Conservation (phyloP, 2,113 vertebrate genomes). For the Puntigrus tetrazona region DNA sequence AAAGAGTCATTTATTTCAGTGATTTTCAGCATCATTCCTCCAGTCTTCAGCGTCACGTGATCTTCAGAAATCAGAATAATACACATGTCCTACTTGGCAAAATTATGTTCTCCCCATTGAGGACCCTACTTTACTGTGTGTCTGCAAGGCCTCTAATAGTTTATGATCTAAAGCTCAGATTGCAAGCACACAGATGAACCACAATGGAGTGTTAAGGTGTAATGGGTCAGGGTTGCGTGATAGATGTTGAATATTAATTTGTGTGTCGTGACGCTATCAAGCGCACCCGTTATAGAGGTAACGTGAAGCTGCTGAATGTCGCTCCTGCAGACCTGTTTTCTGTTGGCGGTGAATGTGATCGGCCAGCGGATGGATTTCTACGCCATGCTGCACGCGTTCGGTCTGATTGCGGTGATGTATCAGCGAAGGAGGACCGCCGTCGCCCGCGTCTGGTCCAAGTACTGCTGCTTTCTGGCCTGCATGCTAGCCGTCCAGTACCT, state of each 20-base stretch:
- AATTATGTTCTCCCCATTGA: background rate
- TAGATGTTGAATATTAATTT: background rate
- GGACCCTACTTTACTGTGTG: background rate
- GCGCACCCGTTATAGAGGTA: background rate
- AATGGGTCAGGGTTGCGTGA: background rate
- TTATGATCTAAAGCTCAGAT: background rate
- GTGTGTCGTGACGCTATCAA: background rate
- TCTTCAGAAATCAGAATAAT: background rate
- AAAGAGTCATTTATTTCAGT: background rate
- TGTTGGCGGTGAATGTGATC: conserved; percentile 92
- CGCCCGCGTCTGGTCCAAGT: conserved; percentile 95
- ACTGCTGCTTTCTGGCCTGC: conserved; percentile 93
- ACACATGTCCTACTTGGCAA: background rate
- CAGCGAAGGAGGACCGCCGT: conserved; percentile 93
- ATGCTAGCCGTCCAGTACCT: conserved; percentile 94
- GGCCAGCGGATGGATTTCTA: conserved; percentile 99
- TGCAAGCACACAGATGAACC: background rate
- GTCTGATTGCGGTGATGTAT: conserved; percentile 87
- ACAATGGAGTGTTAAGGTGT: background rate
- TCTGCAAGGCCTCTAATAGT: too few relatives aligned
- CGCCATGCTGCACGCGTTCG: conserved; percentile 92
- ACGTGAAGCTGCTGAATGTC: background rate
- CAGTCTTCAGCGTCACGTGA: background rate
- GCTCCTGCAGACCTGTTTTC: conserved; percentile 87
- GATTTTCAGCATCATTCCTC: background rate